Conservation (phyloP, 2,113 vertebrate genomes). For the Hemiscyllium ocellatum region DNA sequence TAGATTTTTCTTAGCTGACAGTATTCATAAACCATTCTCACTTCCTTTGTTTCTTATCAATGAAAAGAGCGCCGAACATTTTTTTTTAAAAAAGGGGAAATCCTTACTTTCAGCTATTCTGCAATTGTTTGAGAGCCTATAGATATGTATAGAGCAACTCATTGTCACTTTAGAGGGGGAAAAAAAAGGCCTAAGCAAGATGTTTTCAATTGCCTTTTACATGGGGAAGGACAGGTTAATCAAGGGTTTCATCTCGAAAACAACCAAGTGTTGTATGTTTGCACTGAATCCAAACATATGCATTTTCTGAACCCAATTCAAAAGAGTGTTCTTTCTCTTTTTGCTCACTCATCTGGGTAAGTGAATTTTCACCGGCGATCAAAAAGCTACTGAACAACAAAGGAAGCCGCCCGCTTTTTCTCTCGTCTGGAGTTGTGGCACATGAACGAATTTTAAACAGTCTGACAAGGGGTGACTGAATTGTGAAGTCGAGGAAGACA, state of each 20-base stretch:
- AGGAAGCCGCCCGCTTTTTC: constrained; percentile 72
- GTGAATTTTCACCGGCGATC: constrained; percentile 80
- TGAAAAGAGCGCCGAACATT: not conserved
- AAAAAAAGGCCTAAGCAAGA: constrained; percentile 68
- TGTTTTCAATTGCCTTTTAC: constrained; percentile 70
- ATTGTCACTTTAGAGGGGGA: constrained; percentile 38
- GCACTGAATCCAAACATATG: constrained; percentile 78
- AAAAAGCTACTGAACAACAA: constrained; percentile 77
- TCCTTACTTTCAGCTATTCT: constrained; percentile 20
- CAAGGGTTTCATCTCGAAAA: constrained; percentile 71
- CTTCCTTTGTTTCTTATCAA: not conserved
- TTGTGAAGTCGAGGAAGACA: constrained; percentile 65
- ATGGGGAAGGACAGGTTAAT: constrained; percentile 76
- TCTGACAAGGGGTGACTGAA: constrained; percentile 78
- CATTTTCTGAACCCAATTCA: constrained; percentile 80
- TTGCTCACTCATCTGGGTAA: constrained; percentile 82
- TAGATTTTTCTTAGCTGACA: not conserved
- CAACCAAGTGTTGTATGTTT: constrained; percentile 81
- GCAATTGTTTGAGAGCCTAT: constrained; percentile 26
- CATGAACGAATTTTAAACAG: constrained; percentile 76
- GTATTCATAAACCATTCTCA: constrained; percentile 10
- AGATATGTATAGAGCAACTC: constrained; percentile 33
- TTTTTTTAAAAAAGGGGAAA: not conserved
- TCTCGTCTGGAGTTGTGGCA: constrained; percentile 67
- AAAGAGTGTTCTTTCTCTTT: constrained; percentile 79